Conservation (phyloP, 2,113 vertebrate genomes). For the Notarius lentiginosus region DNA sequence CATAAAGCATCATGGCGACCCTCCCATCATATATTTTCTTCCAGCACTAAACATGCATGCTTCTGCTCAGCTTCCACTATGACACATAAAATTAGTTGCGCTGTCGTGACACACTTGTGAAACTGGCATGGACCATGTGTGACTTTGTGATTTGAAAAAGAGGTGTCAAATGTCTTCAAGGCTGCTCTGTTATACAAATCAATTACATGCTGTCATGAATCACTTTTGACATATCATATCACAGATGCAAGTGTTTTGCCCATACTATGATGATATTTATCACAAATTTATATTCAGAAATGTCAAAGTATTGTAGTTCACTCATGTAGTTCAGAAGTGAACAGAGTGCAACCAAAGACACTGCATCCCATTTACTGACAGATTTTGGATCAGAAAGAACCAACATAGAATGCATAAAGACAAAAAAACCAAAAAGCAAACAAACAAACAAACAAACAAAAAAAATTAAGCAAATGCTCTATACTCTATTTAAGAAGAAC, state of each 20-base stretch:
- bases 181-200: conserved; percentile 9
- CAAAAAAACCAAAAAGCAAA: background rate
- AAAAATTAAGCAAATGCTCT: background rate
- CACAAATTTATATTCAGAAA: conserved; percentile 28
- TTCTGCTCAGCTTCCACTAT: background rate
- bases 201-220: conserved; percentile 18
- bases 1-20: background rate
- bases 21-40: background rate
- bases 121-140: background rate
- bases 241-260: conserved; percentile 10
- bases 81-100: conserved; percentile 8
- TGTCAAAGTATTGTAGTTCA: background rate
- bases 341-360: background rate
- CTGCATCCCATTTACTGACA: background rate
- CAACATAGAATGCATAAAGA: background rate
- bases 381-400: background rate
- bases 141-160: background rate
- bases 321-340: background rate
- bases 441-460: too few relatives aligned
- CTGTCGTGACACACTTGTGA: conserved; percentile 20
- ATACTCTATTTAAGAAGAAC: too few relatives aligned
- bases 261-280: conserved; percentile 28
- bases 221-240: conserved; percentile 29
- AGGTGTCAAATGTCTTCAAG: conserved; percentile 15
- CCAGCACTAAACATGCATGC: background rate